Conservation (phyloP, 2,797 vertebrate genomes). For the Macrochelys suwanniensis region DNA sequence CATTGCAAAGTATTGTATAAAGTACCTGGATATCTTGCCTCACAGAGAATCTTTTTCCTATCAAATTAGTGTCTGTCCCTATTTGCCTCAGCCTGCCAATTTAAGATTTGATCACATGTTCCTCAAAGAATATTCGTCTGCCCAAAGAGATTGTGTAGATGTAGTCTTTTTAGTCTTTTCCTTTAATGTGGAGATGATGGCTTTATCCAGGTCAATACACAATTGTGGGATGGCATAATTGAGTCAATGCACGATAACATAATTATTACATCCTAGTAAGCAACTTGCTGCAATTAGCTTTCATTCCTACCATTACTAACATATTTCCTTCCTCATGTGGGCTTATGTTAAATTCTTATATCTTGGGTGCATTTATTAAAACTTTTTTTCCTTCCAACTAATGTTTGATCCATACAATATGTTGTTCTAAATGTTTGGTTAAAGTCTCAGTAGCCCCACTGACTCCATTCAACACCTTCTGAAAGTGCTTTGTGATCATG, state of each 20-base stretch:
- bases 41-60: not conserved
- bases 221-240: not conserved
- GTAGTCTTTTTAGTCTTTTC: not conserved
- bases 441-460: not conserved
- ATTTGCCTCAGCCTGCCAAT: not conserved
- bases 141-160: not conserved
- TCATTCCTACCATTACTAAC: not conserved
- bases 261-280: not conserved
- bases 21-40: not conserved
- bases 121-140: not conserved
- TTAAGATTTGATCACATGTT: not conserved
- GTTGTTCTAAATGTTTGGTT: not conserved
- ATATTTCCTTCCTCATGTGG: not conserved
- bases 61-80: not conserved
- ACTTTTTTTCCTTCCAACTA: conserved; percentile 24
- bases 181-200: not conserved
- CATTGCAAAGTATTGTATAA: not conserved
- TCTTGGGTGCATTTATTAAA: conserved; percentile 15
- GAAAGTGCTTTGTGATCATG: not conserved
- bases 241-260: not conserved
- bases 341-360: not conserved
- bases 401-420: not conserved
- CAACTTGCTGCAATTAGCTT: not conserved
- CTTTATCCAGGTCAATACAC: not conserved
- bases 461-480: not conserved